Evolutionary conservation across 2,888 invertebrate species (phyloP).

Genomic region (Salticus scenicus): DNA sequence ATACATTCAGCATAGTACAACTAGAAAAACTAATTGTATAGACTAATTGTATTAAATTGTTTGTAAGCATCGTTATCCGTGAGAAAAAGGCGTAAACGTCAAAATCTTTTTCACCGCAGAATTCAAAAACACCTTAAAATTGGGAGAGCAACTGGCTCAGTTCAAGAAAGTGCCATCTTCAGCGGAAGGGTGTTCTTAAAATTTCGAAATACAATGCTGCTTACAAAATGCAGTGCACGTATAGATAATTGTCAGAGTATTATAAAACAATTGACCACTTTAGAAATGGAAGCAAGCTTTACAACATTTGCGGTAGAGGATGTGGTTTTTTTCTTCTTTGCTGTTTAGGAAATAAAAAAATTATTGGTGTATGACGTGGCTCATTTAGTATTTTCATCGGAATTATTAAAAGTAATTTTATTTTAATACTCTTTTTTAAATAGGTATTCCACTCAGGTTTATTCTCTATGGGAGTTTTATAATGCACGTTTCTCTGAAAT

Average conservation of each 20-base stretch:
- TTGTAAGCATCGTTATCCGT: constrained; percentile 8
- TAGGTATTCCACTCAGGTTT: too few relatives aligned
- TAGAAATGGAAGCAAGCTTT: neutral
- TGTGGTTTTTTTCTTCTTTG: neutral
- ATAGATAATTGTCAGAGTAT: neutral
- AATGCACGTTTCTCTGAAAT: too few relatives aligned
- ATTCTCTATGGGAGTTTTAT: too few relatives aligned
- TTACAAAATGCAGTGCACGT: neutral
- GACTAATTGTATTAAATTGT: neutral
- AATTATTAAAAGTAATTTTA: too few relatives aligned
- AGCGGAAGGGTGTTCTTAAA: neutral
- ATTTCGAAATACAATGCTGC: neutral
- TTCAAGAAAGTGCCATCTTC: neutral
- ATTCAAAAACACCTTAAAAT: neutral
- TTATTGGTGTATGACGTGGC: too few relatives aligned
- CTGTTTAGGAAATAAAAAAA: too few relatives aligned
- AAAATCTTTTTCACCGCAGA: constrained; percentile 1
- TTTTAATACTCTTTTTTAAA: too few relatives aligned
- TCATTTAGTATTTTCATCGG: too few relatives aligned
- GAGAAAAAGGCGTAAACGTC: constrained; percentile 41
- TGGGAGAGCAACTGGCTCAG: neutral
- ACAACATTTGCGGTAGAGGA: neutral
- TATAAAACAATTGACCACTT: constrained; percentile 1
- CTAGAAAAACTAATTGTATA: neutral
- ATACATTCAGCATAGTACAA: too few relatives aligned